These are phyloP conservation scores for Heliocidaris erythrogramma DNA, from an alignment of 35 echinoderm and acorn worm species.

Conservation along the genomic window DNA sequence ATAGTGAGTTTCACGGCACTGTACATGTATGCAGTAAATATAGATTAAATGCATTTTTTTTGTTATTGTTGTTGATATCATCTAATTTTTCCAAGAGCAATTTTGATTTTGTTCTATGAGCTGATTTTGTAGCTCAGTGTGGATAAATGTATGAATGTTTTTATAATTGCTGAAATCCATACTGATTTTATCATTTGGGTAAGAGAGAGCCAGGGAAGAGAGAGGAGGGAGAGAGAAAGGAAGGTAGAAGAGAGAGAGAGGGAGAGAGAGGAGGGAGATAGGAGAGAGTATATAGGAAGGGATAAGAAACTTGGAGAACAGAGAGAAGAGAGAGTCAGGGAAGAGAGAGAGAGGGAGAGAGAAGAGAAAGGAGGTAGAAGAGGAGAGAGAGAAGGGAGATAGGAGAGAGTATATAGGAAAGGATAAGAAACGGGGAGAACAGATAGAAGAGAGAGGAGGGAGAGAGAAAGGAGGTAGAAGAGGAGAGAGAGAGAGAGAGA, in stretches of 20 bases:
- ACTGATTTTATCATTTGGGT: neutral
- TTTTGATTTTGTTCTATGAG: neutral
- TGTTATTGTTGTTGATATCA: neutral
- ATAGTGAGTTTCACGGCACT: too few species aligned
- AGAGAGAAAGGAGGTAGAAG: too few species aligned
- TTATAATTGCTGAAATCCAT: neutral
- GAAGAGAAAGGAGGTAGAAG: too few species aligned
- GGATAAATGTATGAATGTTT: neutral
- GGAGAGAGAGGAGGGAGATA: neutral
- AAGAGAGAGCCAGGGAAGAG: neutral
- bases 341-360: too few species aligned
- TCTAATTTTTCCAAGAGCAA: neutral
- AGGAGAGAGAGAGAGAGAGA: neutral
- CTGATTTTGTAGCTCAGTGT: neutral
- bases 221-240: neutral
- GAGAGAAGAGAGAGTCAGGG: neutral
- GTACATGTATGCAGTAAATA: too few species aligned
- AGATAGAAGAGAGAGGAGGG: too few species aligned
- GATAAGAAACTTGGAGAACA: neutral
- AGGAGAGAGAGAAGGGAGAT: too few species aligned
- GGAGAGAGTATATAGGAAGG: neutral
- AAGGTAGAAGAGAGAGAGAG: slow-evolving; percentile 34
- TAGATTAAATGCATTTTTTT: neutral
- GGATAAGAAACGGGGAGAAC: too few species aligned
- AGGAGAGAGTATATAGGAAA: too few species aligned